These are phyloP conservation scores for Poecilia velifera DNA, from an alignment of 2,797 vertebrate genomes.

Conservation along the genomic window DNA sequence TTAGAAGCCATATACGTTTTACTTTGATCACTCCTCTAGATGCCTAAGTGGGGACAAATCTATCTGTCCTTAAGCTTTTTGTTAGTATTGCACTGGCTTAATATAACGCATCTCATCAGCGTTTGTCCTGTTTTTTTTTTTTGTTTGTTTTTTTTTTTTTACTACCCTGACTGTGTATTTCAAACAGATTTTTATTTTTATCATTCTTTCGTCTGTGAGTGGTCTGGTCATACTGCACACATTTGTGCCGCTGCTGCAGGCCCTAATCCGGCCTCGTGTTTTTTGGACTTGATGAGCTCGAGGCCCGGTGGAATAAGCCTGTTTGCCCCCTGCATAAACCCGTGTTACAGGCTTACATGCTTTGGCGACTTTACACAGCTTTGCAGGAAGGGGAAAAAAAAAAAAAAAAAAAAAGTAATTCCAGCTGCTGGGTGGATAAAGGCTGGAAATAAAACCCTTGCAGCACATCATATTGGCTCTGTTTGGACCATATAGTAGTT, in stretches of 20 bases:
- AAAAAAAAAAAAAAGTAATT: slow-evolving; percentile 63
- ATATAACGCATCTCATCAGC: slow-evolving; percentile 13
- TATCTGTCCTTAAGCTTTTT: slow-evolving; percentile 17
- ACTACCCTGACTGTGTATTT: slow-evolving; percentile 38
- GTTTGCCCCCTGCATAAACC: slow-evolving; percentile 72
- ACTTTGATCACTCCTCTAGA: not conserved
- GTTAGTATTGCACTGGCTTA: not conserved
- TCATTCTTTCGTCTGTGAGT: slow-evolving; percentile 47
- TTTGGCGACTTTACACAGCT: slow-evolving; percentile 72
- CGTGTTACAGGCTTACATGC: slow-evolving; percentile 68
- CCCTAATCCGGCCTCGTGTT: slow-evolving; percentile 76
- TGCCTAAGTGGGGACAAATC: slow-evolving; percentile 8
- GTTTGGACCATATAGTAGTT: slow-evolving; percentile 55
- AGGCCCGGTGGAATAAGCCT: slow-evolving; percentile 73
- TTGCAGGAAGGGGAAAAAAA: slow-evolving; percentile 36
- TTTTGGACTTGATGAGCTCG: slow-evolving; percentile 70
- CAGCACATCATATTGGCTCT: slow-evolving; percentile 52
- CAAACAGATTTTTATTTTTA: slow-evolving; percentile 47
- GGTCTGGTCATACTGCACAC: slow-evolving; percentile 31
- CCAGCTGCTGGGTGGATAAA: slow-evolving; percentile 58
- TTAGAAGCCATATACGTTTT: not conserved
- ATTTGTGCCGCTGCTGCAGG: slow-evolving; percentile 44
- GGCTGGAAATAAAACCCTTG: slow-evolving; percentile 9
- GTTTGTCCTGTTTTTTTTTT: slow-evolving; percentile 14
- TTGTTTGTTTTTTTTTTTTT: not conserved